A percentile compares a stretch with the other conserved stretches of the same genome.
These are phyloP conservation scores for Clarias macrocephalus DNA, from an alignment of 2,113 vertebrate species.

Conservation along the genomic window DNA sequence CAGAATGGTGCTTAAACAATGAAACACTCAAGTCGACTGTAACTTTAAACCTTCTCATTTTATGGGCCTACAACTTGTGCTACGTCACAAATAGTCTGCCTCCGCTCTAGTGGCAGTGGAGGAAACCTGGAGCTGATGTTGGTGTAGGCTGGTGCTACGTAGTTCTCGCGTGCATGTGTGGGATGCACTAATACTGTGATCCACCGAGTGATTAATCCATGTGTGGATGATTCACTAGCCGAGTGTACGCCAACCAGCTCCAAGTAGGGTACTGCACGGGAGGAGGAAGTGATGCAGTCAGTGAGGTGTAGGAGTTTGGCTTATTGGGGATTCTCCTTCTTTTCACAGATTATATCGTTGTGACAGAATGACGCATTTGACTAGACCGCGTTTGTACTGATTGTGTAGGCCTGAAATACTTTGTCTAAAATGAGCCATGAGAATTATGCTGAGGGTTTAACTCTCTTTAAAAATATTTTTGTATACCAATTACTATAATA, in stretches of 20 bases:
- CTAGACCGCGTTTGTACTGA: constrained; percentile 32
- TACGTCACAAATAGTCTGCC: constrained; percentile 22
- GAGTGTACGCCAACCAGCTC: constrained; percentile 41
- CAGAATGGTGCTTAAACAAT: neutral
- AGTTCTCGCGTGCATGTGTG: constrained; percentile 32
- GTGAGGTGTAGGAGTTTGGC: constrained; percentile 35
- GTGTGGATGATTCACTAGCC: constrained; percentile 47
- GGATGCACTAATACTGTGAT: constrained; percentile 42
- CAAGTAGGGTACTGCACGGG: constrained; percentile 37
- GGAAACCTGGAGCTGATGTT: constrained; percentile 35
- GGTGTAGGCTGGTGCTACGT: constrained; percentile 42
- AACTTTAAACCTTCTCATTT: neutral
- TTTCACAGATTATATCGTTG: neutral
- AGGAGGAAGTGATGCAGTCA: constrained; percentile 48
- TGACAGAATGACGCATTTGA: constrained; percentile 38
- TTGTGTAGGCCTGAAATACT: neutral
- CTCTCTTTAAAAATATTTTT: neutral
- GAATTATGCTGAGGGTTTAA: neutral
- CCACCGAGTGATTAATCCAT: constrained; percentile 39
- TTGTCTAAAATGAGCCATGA: neutral
- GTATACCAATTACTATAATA: no score
- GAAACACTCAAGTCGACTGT: neutral
- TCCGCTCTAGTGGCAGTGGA: constrained; percentile 18
- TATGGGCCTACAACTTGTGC: neutral
- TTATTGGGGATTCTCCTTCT: constrained; percentile 31